These are phyloP conservation scores for Eurois occulta DNA, from an alignment of 2,888 invertebrate species.

Conservation along the genomic window DNA sequence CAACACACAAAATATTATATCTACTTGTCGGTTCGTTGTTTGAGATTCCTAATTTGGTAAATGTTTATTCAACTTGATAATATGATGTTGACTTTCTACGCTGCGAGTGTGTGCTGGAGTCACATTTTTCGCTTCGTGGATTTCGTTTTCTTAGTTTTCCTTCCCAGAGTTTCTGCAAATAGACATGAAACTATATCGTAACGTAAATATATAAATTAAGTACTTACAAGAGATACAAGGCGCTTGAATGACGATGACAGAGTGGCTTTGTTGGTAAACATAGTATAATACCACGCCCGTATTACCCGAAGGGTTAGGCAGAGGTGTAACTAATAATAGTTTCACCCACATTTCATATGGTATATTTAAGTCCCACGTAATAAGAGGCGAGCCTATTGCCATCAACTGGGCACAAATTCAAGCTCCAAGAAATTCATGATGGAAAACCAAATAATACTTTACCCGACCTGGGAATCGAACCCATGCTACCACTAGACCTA, in stretches of 20 bases:
- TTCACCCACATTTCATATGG: background rate
- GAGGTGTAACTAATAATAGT: background rate
- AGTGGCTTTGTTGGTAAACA: background rate
- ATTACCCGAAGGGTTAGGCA: background rate
- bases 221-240: background rate
- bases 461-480: background rate
- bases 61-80: constrained; percentile 59
- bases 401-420: background rate
- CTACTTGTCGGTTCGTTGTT: constrained; percentile 45
- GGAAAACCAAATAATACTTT: background rate
- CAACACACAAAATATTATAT: constrained; percentile 33
- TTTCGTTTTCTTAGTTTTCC: constrained; percentile 58
- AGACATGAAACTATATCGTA: constrained; percentile 9
- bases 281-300: background rate
- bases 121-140: constrained; percentile 33
- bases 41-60: constrained; percentile 55
- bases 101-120: constrained; percentile 22
- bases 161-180: constrained; percentile 72
- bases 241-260: background rate
- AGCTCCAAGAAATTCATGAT: background rate
- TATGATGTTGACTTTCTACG: constrained; percentile 55
- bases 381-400: background rate
- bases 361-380: background rate
- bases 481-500: background rate
- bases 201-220: constrained; percentile 34